Conservation (phyloP, 1,140 invertebrate genomes). For the Drosophila persimilis region DNA sequence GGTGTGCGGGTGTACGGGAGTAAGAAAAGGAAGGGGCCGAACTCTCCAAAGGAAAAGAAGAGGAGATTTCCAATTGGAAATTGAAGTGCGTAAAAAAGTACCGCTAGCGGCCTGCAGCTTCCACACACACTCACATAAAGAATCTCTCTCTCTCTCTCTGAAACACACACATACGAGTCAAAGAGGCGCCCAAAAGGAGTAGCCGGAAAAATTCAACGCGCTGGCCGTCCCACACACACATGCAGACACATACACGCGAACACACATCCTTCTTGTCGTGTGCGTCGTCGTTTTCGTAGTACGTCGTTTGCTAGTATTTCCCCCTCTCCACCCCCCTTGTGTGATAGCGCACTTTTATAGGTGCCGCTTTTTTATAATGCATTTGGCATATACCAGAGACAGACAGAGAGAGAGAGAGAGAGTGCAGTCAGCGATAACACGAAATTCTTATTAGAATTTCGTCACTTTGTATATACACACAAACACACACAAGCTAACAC, state of each 20-base stretch:
- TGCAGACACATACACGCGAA: background rate
- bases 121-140: slow-evolving; percentile 19
- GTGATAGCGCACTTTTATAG: slow-evolving; percentile 42
- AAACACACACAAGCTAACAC: slow-evolving; percentile 47
- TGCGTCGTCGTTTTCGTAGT: slow-evolving; percentile 72
- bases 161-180: slow-evolving; percentile 20
- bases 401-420: background rate
- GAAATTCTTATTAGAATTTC: slow-evolving; percentile 75
- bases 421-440: slow-evolving; percentile 47
- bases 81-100: slow-evolving; percentile 58
- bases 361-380: slow-evolving; percentile 9
- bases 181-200: slow-evolving; percentile 40
- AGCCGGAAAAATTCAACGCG: slow-evolving; percentile 58
- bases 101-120: slow-evolving; percentile 11
- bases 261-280: slow-evolving; percentile 24
- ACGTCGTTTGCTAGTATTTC: slow-evolving; percentile 71
- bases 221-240: slow-evolving; percentile 14
- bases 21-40: too few relatives aligned
- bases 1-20: too few relatives aligned
- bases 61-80: slow-evolving; percentile 27
- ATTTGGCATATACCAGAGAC: background rate
- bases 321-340: slow-evolving; percentile 18
- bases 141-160: slow-evolving; percentile 18
- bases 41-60: too few relatives aligned
- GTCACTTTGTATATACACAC: slow-evolving; percentile 72